These are phyloP conservation scores for Brachionus manjavacas DNA, from an alignment of 1,140 invertebrate species.

Conservation along the genomic window DNA sequence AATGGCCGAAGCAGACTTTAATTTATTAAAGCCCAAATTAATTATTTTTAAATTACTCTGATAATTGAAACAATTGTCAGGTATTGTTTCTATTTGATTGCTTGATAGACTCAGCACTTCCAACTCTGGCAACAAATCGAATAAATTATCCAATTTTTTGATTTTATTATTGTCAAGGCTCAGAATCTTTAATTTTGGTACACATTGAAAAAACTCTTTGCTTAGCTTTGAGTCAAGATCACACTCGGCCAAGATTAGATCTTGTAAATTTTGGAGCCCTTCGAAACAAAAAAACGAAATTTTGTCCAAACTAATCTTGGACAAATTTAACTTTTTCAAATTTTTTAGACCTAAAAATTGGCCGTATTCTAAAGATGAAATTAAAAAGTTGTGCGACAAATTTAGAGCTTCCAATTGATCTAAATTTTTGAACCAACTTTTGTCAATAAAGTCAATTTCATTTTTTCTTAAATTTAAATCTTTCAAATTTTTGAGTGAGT, in stretches of 20 bases:
- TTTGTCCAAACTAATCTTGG: not conserved
- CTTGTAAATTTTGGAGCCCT: not conserved
- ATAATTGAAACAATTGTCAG: not conserved
- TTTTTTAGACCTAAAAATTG: not conserved
- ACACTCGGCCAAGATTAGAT: not conserved
- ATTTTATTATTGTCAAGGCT: conserved; percentile 23
- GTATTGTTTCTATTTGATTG: not conserved
- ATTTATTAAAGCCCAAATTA: not conserved
- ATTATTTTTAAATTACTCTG: not conserved
- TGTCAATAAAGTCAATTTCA: conserved; percentile 2
- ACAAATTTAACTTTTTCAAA: conserved; percentile 12
- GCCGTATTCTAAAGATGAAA: not conserved
- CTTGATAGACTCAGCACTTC: not conserved
- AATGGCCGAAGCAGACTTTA: not conserved
- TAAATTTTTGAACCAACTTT: conserved; percentile 1
- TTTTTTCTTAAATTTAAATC: conserved; percentile 13
- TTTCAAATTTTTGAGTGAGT: not conserved
- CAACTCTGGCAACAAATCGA: not conserved
- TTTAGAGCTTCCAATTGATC: not conserved
- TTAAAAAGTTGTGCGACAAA: conserved; percentile 24
- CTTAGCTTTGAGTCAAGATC: not conserved
- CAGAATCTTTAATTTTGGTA: not conserved
- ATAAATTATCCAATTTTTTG: not conserved
- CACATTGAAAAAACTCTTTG: not conserved
- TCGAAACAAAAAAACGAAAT: not conserved